A percentile compares a stretch with the other conserved stretches of the same genome.
These are phyloP conservation scores for Ptilorrhoa leucosticta DNA, from an alignment of 2,113 vertebrate genomes.

Conservation along the genomic window DNA sequence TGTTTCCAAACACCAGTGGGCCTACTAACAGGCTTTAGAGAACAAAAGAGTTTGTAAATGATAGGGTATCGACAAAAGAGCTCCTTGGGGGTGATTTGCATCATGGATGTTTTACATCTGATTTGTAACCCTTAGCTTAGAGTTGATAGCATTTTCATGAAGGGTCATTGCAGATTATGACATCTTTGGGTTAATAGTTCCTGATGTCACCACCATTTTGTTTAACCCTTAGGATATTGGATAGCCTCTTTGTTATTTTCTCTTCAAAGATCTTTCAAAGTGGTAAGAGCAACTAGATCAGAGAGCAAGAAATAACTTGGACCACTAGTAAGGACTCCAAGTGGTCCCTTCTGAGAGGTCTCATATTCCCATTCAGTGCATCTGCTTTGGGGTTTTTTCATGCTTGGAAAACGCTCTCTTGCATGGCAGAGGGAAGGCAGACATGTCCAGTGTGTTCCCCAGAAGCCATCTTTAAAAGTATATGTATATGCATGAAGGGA, in stretches of 20 bases:
- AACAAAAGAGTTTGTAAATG: background rate
- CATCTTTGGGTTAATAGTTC: background rate
- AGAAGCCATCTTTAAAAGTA: background rate
- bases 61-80: background rate
- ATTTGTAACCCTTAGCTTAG: background rate
- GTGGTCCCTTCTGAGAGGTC: background rate
- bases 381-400: background rate
- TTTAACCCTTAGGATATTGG: background rate
- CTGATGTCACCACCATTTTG: background rate
- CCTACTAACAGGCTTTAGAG: background rate
- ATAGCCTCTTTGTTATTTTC: background rate
- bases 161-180: background rate
- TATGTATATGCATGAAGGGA: background rate
- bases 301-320: background rate
- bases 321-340: background rate
- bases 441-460: background rate
- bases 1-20: background rate
- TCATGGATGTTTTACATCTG: background rate
- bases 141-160: background rate
- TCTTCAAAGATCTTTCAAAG: background rate
- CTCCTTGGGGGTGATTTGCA: background rate
- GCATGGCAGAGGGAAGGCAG: background rate
- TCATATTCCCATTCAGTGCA: background rate
- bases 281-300: background rate
- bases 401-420: background rate